Percentiles rank a stretch among this genome's conserved stretches.
Conservation (phyloP, 2,797 vertebrate genomes). For the Acanthis flammea region DNA sequence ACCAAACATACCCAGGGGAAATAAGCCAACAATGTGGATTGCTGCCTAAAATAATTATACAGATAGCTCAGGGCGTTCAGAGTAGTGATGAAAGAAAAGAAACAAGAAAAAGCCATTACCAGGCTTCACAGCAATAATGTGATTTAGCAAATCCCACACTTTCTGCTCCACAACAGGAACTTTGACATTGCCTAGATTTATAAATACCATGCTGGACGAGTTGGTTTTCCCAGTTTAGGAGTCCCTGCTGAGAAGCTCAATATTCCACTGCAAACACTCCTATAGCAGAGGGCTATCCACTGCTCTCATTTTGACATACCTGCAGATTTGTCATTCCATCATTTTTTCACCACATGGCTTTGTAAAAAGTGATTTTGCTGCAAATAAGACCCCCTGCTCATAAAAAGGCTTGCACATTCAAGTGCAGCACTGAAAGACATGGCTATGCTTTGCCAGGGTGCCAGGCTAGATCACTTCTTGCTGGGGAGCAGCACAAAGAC, state of each 20-base stretch:
- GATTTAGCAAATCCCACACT: background rate
- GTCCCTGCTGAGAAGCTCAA: background rate
- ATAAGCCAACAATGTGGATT: background rate
- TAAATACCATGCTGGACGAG: background rate
- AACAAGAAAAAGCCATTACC: background rate
- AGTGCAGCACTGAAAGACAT: background rate
- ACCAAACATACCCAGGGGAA: background rate
- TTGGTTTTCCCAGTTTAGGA: background rate
- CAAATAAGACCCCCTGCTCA: background rate
- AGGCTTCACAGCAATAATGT: background rate
- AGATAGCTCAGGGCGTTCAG: background rate
- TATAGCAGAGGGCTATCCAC: background rate
- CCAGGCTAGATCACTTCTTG: background rate
- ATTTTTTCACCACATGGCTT: background rate
- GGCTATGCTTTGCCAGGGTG: background rate
- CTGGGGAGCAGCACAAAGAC: background rate
- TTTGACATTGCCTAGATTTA: background rate
- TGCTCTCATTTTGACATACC: background rate
- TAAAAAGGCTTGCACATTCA: background rate
- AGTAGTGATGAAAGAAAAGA: background rate
- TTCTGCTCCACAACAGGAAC: background rate
- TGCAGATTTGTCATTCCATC: background rate
- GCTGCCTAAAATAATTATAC: conserved; percentile 21
- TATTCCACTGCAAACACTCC: background rate
- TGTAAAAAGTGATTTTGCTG: background rate